phyloP scores from a whole-genome alignment of 2,888 invertebrate genomes.

The Meganola albula region DNA sequence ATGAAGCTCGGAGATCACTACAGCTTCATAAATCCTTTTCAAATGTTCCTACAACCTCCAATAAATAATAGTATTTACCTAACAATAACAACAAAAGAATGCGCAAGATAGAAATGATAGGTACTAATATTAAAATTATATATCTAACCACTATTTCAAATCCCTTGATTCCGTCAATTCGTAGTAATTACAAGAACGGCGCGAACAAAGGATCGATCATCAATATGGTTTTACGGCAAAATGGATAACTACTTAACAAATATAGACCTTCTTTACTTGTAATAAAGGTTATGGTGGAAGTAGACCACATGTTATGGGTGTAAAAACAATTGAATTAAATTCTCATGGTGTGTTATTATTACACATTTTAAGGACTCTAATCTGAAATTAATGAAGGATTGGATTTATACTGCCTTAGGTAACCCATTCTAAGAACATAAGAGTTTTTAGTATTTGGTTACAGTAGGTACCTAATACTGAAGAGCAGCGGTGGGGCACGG shows the following conservation, averaged over 20 bases:
- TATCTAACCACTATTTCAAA: slow-evolving; percentile 25
- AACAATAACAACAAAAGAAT: slow-evolving; percentile 12
- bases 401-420: slow-evolving; percentile 23
- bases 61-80: no score
- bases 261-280: no score
- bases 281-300: slow-evolving; percentile 9
- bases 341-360: slow-evolving; percentile 36
- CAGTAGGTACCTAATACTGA: no score
- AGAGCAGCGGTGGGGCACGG: no score
- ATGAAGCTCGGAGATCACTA: no score
- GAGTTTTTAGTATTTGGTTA: no score
- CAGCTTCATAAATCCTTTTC: no score
- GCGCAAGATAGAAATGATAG: slow-evolving; percentile 15
- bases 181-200: slow-evolving; percentile 38
- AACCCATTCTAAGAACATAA: no score
- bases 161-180: slow-evolving; percentile 33
- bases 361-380: slow-evolving; percentile 35
- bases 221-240: slow-evolving; percentile 6
- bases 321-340: slow-evolving; percentile 9
- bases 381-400: slow-evolving; percentile 39
- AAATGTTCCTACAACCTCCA: no score
- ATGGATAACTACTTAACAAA: no score
- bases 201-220: slow-evolving; percentile 32
- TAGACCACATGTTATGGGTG: neutral
- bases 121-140: slow-evolving; percentile 30